Base-by-base conservation (phyloP, 2,888 invertebrate genomes). In the Unio delphinus region DNA sequence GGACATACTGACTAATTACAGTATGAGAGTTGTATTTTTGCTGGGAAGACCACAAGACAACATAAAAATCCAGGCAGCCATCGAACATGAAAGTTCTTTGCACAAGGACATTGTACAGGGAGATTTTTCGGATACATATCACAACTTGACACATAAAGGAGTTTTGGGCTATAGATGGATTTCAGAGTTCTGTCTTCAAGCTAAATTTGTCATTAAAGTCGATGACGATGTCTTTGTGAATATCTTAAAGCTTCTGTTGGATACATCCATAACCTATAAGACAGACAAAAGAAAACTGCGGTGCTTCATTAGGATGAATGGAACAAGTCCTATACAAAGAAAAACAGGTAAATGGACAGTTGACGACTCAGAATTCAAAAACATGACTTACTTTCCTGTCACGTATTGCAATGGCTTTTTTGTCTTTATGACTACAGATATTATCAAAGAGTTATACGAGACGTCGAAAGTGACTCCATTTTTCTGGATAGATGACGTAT, bases 401-500 rank as follows among this genome's bases (percentile, higher is more conserved):
- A 79, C 83, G 8, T 88, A 89, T 70, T 89, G 89, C 66, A 87
- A 88, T 70, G 89, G 88, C 0, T 83, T 85, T 65, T 78, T 83
- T 23, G 87, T 82, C 23, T 61, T 87, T 30, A 75, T 87, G 28
- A 79, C 87, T 0, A 67, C 77, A 18, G 84, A 87, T 54, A 73
- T 88, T 2, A 77, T 88, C 11, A 74, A 78, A 23, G 80, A 83
- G 28, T 65, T 89, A 76, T 87, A 84, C 68, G 68, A 76, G 28
- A 83, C 85, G 0, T 80, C 89, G 0, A 75, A 72, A 58, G 62
- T 76, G 7, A 87, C 88, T 18, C 87, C 86, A 3, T 89, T 88
- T 75, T 89, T 89, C 82, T 89, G 88, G 88, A 83, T 89, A 23
- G 89, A 89, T 61, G 89, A 89, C 70, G 88, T 89, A 17, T 89